Conservation (phyloP, 2,888 invertebrate genomes). For the Polyommatus iphigenia region DNA sequence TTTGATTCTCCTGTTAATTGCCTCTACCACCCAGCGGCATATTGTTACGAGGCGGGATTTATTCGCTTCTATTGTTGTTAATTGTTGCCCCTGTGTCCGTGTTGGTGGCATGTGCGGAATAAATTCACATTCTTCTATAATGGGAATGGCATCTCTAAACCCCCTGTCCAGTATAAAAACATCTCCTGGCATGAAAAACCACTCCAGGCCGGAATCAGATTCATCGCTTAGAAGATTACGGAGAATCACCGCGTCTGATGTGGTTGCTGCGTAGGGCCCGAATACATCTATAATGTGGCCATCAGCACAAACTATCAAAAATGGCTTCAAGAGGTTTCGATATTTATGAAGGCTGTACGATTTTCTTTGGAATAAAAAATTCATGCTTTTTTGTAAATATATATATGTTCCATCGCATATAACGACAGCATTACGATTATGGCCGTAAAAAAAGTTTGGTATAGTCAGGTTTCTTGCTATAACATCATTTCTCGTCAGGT, state of each 20-base stretch:
- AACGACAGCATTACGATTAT: neutral
- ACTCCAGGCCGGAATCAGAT: conserved; percentile 8
- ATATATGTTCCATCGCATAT: conserved; percentile 14
- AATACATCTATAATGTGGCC: conserved; percentile 2
- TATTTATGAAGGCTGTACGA: conserved; percentile 25
- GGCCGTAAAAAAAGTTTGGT: neutral
- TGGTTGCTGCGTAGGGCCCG: neutral
- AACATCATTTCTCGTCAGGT: conserved; percentile 36
- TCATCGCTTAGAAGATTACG: conserved; percentile 8
- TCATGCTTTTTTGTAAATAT: neutral
- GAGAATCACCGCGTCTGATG: neutral
- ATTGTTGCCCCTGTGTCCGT: neutral
- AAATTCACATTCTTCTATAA: conserved; percentile 8
- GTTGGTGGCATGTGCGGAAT: conserved; percentile 8
- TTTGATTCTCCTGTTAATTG: conserved; percentile 5
- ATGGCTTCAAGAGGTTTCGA: neutral
- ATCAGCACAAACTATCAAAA: conserved; percentile 23
- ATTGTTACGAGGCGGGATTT: conserved; percentile 6
- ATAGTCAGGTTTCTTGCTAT: conserved; percentile 35
- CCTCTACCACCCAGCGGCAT: conserved; percentile 17
- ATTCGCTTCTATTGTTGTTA: conserved; percentile 7
- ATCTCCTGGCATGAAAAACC: conserved; percentile 8
- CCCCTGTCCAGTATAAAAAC: neutral
- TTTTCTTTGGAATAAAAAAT: conserved; percentile 19
- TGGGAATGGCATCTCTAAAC: conserved; percentile 6